Evolutionary conservation across 2,888 invertebrate genomes (phyloP).

Genomic region (Mesorhabditis spiculigera): DNA sequence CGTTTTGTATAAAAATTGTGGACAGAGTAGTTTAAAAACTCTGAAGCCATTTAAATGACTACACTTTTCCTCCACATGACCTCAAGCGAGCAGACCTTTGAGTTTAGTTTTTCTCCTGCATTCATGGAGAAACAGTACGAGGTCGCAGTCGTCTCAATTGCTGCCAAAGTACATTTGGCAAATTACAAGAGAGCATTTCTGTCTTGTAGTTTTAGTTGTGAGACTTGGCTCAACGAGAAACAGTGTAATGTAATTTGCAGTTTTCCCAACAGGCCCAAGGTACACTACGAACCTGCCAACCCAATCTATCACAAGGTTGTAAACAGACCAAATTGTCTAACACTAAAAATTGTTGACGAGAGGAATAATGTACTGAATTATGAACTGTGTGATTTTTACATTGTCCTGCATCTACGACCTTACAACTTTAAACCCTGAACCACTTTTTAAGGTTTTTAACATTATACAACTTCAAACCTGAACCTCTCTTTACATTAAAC

Average conservation of each 20-base stretch:
- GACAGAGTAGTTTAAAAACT: conserved; percentile 15
- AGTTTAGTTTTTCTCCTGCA: conserved; percentile 13
- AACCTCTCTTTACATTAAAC: conserved; percentile 10
- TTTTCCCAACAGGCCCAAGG: neutral
- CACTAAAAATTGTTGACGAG: conserved; percentile 15
- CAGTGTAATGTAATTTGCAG: no score
- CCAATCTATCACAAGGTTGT: conserved; percentile 18
- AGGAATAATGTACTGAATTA: conserved; percentile 13
- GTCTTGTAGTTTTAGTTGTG: no score
- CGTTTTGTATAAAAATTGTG: conserved; percentile 30
- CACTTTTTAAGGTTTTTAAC: conserved; percentile 15
- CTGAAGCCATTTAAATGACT: conserved; percentile 17
- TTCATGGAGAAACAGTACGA: no score
- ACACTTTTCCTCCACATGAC: conserved; percentile 14
- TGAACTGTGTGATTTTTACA: conserved; percentile 15
- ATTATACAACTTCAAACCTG: no score
- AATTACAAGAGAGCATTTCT: no score
- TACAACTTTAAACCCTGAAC: conserved; percentile 20
- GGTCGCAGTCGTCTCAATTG: no score
- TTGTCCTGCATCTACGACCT: conserved; percentile 11
- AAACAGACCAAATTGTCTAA: conserved; percentile 14
- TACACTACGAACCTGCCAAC: conserved; percentile 15
- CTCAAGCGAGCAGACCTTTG: conserved; percentile 18
- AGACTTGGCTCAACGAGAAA: no score
- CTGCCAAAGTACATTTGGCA: no score